Conservation (phyloP, 92 coral and sea anemone genomes). For the Palythoa heliodiscus region DNA sequence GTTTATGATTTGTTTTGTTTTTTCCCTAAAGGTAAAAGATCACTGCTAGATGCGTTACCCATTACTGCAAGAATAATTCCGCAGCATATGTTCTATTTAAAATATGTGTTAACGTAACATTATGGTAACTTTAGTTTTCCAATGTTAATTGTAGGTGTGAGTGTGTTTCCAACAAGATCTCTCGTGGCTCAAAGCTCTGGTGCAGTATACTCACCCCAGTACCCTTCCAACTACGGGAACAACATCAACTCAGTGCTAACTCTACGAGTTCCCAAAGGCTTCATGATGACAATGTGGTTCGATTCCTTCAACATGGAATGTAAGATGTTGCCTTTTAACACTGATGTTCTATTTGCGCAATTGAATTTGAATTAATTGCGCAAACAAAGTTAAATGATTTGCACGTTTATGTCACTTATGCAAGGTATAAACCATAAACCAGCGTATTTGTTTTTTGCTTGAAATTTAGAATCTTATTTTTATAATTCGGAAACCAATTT, state of each 20-base stretch:
- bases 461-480: too few species aligned
- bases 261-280: background rate
- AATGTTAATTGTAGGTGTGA: background rate
- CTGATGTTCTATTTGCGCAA: background rate
- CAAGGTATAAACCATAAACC: too few species aligned
- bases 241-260: conserved; percentile 15
- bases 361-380: too few species aligned
- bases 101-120: background rate
- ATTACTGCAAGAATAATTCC: background rate
- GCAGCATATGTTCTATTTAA: background rate
- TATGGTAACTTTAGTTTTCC: background rate
- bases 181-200: background rate
- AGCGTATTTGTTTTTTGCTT: too few species aligned
- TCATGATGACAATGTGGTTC: conserved; percentile 22
- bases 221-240: conserved; percentile 25
- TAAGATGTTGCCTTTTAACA: background rate
- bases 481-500: too few species aligned
- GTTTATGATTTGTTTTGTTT: too few species aligned
- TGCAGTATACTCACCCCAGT: conserved; percentile 15
- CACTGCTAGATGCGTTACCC: too few species aligned
- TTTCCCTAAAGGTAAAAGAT: too few species aligned
- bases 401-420: too few species aligned
- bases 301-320: conserved; percentile 19
- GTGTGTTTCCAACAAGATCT: background rate
- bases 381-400: too few species aligned